These are phyloP conservation scores for Limnephilus marmoratus DNA, from an alignment of 2,888 invertebrate species.

Conservation along the genomic window DNA sequence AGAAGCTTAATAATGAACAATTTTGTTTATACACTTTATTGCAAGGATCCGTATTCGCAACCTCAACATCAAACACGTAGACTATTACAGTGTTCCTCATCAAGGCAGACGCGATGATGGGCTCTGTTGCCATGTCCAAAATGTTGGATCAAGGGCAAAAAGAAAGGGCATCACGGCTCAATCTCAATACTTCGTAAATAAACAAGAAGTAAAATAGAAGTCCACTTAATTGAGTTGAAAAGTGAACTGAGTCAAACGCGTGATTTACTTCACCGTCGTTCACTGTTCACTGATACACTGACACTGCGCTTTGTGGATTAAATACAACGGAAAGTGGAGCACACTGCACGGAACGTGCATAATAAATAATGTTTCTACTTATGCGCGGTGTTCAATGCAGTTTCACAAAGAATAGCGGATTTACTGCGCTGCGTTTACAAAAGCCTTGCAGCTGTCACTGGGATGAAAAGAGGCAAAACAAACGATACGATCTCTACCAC, in stretches of 20 bases:
- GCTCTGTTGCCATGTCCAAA: too few relatives aligned
- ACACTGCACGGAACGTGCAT: not conserved
- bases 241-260: not conserved
- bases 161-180: too few relatives aligned
- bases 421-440: not conserved
- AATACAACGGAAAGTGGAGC: not conserved
- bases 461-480: constrained; percentile 18
- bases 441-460: constrained; percentile 5
- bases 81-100: too few relatives aligned
- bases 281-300: not conserved
- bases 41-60: too few relatives aligned
- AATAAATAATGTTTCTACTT: not conserved
- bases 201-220: not conserved
- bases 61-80: too few relatives aligned
- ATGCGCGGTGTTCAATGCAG: not conserved
- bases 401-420: not conserved
- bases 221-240: not conserved
- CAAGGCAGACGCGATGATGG: too few relatives aligned
- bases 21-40: too few relatives aligned
- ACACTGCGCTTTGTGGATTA: not conserved
- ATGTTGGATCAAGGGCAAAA: too few relatives aligned
- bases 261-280: not conserved
- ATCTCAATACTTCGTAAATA: too few relatives aligned
- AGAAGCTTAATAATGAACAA: too few relatives aligned
- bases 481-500: not conserved